Evolutionary conservation across 1,140 invertebrate species (phyloP), one percentile per base, ranked within the genome.

Genomic region (Drosophila sucinea): DNA sequence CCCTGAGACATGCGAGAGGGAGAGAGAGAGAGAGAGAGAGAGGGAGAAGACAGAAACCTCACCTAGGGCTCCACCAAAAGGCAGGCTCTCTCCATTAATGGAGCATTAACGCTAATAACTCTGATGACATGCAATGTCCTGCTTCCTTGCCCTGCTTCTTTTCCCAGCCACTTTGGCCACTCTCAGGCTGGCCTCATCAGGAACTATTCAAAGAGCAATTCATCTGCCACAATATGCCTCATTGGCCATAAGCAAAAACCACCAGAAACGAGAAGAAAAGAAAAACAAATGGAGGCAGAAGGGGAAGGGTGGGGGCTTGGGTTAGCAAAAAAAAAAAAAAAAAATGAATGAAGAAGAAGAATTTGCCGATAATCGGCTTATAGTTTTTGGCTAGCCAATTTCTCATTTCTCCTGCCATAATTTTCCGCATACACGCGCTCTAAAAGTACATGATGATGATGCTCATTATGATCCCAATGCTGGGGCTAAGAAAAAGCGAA

Each of bases 301-400:
- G 33, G 41, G 75, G 44, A 75, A 72, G 17, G 17, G 0, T 17
- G 17, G 17, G 17, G 17, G 4, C 30, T 30, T 2, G 4, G 4
- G 4, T 30, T 2, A 30, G 4, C 30, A 30, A 2, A 47, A 1
- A 54, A 23, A n/a, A 33, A 38, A n/a, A 17, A 63, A 32, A 41
- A 29, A 51, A 30, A 60, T 29, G 23, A 44, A 11, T 25, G 40
- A 11, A 17, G 10, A 56, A 60, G 33, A 51, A 78, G 44, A 75
- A 72, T 78, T 51, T 78, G 78, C 75, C 75, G 78, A 75, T 81
- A 81, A 81, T 78, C 78, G 76, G 78, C 78, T 81, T 81, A 81
- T 74, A 78, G 78, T 74, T 70, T 77, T 78, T 54, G 70, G 47
- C 56, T 58, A 65, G 77, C 75, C 77, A 77, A 77, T 80, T 80